These are phyloP conservation scores for Catocala sponsa DNA, from an alignment of 2,888 invertebrate species.

Conservation along the genomic window DNA sequence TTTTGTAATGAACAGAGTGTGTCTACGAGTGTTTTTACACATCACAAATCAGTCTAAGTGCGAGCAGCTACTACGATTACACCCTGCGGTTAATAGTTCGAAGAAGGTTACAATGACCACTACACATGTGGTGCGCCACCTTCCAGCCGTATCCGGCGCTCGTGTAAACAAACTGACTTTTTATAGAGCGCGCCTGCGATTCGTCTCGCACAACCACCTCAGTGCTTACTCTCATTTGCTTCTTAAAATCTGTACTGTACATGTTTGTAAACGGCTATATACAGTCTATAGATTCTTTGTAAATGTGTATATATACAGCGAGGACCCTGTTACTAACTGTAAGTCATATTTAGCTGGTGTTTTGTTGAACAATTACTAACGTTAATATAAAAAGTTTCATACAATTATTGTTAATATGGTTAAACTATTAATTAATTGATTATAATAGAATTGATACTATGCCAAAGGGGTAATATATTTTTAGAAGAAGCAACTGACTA, in stretches of 20 bases:
- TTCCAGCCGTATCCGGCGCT: slow-evolving; percentile 75
- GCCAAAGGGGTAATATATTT: no score
- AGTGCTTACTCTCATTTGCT: slow-evolving; percentile 61
- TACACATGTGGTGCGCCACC: slow-evolving; percentile 74
- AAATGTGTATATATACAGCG: slow-evolving; percentile 28
- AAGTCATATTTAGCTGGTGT: no score
- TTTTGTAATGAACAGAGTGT: slow-evolving; percentile 8
- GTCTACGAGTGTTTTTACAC: slow-evolving; percentile 8
- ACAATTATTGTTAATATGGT: no score
- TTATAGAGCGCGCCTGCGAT: slow-evolving; percentile 80
- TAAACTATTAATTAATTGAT: no score
- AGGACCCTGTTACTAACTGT: no score
- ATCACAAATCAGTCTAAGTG: slow-evolving; percentile 22
- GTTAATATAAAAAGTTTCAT: no score
- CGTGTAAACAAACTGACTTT: slow-evolving; percentile 82
- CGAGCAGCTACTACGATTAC: slow-evolving; percentile 17
- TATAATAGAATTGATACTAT: no score
- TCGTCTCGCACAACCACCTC: slow-evolving; percentile 69
- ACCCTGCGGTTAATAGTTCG: slow-evolving; percentile 43
- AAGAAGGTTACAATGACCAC: slow-evolving; percentile 65
- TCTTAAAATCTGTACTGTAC: slow-evolving; percentile 57
- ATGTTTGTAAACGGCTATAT: slow-evolving; percentile 59
- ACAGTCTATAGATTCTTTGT: slow-evolving; percentile 44
- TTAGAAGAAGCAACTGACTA: no score
- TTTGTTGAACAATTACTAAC: no score